A percentile compares a stretch with the other conserved stretches of the same genome.
Conservation (phyloP, 2,797 vertebrate genomes). For the Chelidonichthys spinosus region DNA sequence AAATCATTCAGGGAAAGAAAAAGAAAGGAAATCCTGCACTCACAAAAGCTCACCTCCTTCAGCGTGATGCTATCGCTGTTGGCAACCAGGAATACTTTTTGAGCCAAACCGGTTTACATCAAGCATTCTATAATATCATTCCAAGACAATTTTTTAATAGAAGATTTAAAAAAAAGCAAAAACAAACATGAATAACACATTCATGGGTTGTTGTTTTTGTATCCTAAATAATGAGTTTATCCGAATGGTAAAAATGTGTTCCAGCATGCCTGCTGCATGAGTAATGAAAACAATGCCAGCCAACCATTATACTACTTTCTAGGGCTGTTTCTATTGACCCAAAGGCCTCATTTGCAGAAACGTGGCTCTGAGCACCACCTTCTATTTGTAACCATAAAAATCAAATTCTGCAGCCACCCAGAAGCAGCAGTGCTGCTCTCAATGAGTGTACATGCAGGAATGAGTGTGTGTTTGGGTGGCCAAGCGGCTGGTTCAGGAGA, state of each 20-base stretch:
- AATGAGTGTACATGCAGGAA: background rate
- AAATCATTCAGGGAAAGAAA: conserved; percentile 8
- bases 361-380: conserved; percentile 13
- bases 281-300: conserved; percentile 22
- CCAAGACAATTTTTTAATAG: no score
- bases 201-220: background rate
- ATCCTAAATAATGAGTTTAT: background rate
- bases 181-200: conserved; percentile 1
- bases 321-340: conserved; percentile 51
- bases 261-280: conserved; percentile 21
- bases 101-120: conserved; percentile 7
- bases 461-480: conserved; percentile 35
- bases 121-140: background rate
- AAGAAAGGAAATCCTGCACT: background rate
- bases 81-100: background rate
- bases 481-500: conserved; percentile 10
- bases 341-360: conserved; percentile 45
- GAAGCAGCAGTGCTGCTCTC: conserved; percentile 33
- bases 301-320: conserved; percentile 40
- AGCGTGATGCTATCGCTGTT: background rate
- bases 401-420: conserved; percentile 55
- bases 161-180: background rate
- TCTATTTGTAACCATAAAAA: conserved; percentile 47
- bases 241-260: conserved; percentile 18
- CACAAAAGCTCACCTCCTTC: background rate